Evolutionary conservation across 2,797 vertebrate genomes (phyloP).

Genomic region (Amazona finschi): DNA sequence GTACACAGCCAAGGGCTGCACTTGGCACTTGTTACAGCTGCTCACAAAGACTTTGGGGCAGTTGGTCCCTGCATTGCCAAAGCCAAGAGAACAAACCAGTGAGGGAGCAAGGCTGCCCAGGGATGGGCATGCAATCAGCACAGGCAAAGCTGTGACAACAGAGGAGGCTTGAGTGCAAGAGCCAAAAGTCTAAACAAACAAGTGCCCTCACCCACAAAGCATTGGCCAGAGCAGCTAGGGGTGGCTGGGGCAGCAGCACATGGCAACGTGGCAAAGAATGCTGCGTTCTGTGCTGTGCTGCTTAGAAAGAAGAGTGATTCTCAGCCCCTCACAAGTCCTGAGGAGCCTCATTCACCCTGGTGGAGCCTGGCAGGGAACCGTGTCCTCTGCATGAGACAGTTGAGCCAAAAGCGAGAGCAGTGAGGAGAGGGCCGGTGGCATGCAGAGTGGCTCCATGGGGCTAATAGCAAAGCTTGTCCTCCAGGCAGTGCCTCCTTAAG

Average conservation of each 20-base stretch:
- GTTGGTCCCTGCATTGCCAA: conserved; percentile 45
- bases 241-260: not conserved
- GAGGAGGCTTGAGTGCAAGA: not conserved
- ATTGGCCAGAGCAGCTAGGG: not conserved
- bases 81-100: not conserved
- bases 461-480: not conserved
- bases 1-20: not conserved
- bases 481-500: not conserved
- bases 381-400: not conserved
- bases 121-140: not conserved
- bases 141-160: not conserved
- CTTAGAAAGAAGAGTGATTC: not conserved
- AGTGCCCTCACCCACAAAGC: not conserved
- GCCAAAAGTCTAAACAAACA: not conserved
- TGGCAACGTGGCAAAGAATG: not conserved
- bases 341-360: not conserved
- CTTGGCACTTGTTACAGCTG: not conserved
- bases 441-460: not conserved
- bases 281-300: not conserved
- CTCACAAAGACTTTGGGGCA: not conserved
- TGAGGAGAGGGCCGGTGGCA: not conserved
- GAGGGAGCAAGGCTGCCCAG: not conserved
- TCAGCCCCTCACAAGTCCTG: not conserved
- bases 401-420: not conserved
- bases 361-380: not conserved